These are phyloP conservation scores for Pristis pectinata DNA, from an alignment of 2,797 vertebrate species.

Conservation along the genomic window DNA sequence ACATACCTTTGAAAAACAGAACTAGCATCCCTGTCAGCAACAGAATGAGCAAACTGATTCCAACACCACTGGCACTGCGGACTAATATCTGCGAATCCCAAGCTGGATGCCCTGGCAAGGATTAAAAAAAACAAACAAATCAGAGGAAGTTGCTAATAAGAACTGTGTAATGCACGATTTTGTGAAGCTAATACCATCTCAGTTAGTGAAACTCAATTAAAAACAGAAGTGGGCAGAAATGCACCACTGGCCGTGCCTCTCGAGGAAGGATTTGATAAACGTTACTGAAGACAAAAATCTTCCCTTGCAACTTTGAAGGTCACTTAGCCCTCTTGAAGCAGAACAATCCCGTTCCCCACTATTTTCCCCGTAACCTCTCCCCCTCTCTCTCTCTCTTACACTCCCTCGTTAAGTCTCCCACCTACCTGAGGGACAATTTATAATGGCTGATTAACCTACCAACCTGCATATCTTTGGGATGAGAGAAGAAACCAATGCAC, in stretches of 20 bases:
- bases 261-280: neutral
- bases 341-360: too few species aligned
- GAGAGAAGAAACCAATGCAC: too few species aligned
- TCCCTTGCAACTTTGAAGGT: too few species aligned
- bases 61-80: neutral
- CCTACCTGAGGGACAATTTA: too few species aligned
- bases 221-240: neutral
- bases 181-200: neutral
- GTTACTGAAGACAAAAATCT: too few species aligned
- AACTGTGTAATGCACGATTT: neutral
- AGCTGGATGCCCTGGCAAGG: neutral
- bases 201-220: neutral
- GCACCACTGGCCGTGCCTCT: neutral
- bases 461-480: too few species aligned
- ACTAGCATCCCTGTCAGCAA: neutral
- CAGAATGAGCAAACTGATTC: neutral
- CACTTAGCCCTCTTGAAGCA: too few species aligned
- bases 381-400: too few species aligned
- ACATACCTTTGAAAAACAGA: constrained; percentile 15
- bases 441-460: too few species aligned
- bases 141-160: neutral
- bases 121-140: neutral
- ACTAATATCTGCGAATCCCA: neutral
- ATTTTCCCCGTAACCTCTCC: too few species aligned
- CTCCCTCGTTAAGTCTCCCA: too few species aligned